phyloP scores from a whole-genome alignment of 1,140 invertebrate genomes.

The Euwallacea fornicatus region DNA sequence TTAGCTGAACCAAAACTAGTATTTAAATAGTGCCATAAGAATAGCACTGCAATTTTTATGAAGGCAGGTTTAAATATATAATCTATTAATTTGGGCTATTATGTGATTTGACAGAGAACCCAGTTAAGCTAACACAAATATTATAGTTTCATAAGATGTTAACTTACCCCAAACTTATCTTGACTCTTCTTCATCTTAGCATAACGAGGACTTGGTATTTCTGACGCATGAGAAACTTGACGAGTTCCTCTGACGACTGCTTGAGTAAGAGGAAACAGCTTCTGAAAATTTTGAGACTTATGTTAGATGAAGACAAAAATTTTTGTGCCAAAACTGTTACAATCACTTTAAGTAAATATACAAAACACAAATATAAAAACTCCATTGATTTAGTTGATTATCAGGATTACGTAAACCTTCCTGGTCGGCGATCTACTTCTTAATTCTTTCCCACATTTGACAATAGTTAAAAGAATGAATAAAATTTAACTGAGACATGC shows the following conservation, averaged over 20 bases:
- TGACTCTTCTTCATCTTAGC: not conserved
- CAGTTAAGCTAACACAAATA: no score
- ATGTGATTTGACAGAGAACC: no score
- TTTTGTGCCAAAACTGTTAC: not conserved
- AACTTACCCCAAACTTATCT: not conserved
- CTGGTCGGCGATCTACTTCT: not conserved
- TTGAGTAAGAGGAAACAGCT: constrained; percentile 1
- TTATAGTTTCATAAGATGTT: not conserved
- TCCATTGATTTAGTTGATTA: not conserved
- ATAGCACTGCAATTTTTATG: not conserved
- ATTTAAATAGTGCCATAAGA: not conserved
- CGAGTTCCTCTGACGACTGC: constrained; percentile 1
- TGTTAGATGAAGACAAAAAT: not conserved
- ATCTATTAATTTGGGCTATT: no score
- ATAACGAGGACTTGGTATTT: not conserved
- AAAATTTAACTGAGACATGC: not conserved
- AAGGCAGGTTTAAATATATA: no score
- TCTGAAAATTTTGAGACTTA: constrained; percentile 3
- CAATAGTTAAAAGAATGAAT: not conserved
- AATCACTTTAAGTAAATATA: not conserved
- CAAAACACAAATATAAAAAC: not conserved
- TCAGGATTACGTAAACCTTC: constrained; percentile 7
- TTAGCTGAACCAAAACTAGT: no score
- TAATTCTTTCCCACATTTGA: not conserved
- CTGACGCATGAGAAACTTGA: not conserved